Evolutionary conservation across 1,140 invertebrate genomes (phyloP).

Genomic region (Hylyphantes graminicola): DNA sequence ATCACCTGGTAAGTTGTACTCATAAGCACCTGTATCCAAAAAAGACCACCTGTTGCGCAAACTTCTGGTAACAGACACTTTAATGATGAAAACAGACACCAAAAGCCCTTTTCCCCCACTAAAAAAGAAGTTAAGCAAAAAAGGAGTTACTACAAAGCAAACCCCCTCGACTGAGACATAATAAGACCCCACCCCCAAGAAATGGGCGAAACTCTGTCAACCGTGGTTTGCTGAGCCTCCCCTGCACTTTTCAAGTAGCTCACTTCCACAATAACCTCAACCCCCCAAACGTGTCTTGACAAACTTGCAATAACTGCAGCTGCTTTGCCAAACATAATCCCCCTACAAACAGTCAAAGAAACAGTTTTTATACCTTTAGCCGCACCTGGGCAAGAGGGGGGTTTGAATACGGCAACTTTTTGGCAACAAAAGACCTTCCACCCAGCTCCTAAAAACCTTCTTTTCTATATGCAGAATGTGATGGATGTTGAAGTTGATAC

Average conservation of each 20-base stretch:
- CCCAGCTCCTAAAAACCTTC: no score
- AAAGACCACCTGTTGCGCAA: conserved; percentile 22
- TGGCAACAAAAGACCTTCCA: no score
- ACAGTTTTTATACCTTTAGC: conserved; percentile 49
- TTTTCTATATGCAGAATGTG: conserved; percentile 14
- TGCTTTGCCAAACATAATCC: conserved; percentile 46
- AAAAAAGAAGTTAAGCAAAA: neutral
- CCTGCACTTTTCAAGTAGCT: conserved; percentile 34
- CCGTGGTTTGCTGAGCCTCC: no score
- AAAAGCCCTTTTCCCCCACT: neutral
- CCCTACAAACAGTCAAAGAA: conserved; percentile 52
- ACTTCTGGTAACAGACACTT: conserved; percentile 27
- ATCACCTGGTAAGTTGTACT: no score
- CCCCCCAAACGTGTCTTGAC: conserved; percentile 7
- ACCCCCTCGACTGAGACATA: neutral
- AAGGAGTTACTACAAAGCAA: neutral
- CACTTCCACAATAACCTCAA: neutral
- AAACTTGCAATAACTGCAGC: conserved; percentile 11
- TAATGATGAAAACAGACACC: conserved; percentile 42
- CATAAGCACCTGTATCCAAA: neutral
- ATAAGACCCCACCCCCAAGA: no score
- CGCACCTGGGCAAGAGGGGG: conserved; percentile 37
- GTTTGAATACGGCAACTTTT: conserved; percentile 5
- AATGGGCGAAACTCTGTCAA: no score
- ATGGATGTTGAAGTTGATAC: conserved; percentile 27